These are phyloP conservation scores for Boulengeromyrus knoepffleri DNA, from an alignment of 2,113 vertebrate genomes.

Conservation along the genomic window DNA sequence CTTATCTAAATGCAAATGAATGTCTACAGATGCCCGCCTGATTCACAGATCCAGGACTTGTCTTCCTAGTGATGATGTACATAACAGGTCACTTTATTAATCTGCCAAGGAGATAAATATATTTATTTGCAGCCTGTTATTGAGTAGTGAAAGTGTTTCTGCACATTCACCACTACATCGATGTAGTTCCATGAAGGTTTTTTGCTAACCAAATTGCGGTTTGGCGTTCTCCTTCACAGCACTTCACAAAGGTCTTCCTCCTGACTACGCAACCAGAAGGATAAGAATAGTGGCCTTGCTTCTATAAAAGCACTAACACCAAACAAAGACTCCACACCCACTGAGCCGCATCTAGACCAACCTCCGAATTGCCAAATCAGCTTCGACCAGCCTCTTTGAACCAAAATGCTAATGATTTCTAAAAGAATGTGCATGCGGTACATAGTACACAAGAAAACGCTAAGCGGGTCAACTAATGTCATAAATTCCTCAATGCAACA, in stretches of 20 bases:
- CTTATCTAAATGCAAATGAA: background rate
- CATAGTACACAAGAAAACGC: background rate
- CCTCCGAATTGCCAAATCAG: background rate
- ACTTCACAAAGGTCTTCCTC: background rate
- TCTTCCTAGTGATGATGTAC: background rate
- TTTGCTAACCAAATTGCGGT: slow-evolving; percentile 15
- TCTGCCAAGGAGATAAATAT: background rate
- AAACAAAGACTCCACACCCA: background rate
- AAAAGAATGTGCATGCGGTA: background rate
- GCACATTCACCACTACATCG: background rate
- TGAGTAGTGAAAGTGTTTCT: background rate
- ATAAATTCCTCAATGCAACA: background rate
- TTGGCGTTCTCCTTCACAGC: background rate
- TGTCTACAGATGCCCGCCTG: background rate
- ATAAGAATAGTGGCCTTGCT: background rate
- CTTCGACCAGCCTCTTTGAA: background rate
- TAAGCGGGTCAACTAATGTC: background rate
- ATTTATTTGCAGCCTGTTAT: background rate
- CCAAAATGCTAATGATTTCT: background rate
- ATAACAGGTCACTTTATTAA: background rate
- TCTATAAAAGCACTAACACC: background rate
- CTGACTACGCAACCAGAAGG: background rate
- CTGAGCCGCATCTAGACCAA: background rate
- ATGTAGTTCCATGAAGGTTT: background rate
- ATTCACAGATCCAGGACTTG: background rate